These are phyloP conservation scores for Athrips mouffetella DNA, from an alignment of 2,888 invertebrate species.

Conservation along the genomic window DNA sequence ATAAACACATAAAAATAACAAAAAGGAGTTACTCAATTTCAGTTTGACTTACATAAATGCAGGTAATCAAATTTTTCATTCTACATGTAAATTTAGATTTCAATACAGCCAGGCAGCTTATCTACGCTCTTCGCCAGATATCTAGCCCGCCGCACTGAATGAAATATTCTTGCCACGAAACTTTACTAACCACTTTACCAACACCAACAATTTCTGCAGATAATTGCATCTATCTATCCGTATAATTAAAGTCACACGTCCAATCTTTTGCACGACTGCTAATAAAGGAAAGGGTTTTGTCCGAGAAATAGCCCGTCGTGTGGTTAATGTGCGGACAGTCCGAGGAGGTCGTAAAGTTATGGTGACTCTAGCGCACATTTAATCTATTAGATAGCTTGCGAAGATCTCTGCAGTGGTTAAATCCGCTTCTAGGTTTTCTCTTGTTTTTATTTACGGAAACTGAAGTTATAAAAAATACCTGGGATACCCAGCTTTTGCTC, in stretches of 20 bases:
- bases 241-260: background rate
- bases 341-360: background rate
- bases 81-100: no score
- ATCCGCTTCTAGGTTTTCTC: slow-evolving; percentile 4
- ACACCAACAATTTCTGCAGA: background rate
- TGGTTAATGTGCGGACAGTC: slow-evolving; percentile 7
- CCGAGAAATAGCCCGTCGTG: background rate
- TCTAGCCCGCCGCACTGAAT: no score
- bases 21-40: no score
- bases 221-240: background rate
- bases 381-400: slow-evolving; percentile 3
- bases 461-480: slow-evolving; percentile 4
- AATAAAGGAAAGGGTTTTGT: slow-evolving; percentile 2
- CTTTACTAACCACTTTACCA: background rate
- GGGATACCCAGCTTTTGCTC: no score
- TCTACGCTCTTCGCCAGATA: no score
- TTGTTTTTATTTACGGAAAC: background rate
- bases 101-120: no score
- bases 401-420: background rate
- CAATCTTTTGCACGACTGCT: background rate
- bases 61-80: no score
- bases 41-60: no score
- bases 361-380: background rate
- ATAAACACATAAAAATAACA: no score
- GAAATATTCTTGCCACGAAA: no score